phyloP scores from a whole-genome alignment of 1,140 invertebrate genomes.

The Drosophila truncata region DNA sequence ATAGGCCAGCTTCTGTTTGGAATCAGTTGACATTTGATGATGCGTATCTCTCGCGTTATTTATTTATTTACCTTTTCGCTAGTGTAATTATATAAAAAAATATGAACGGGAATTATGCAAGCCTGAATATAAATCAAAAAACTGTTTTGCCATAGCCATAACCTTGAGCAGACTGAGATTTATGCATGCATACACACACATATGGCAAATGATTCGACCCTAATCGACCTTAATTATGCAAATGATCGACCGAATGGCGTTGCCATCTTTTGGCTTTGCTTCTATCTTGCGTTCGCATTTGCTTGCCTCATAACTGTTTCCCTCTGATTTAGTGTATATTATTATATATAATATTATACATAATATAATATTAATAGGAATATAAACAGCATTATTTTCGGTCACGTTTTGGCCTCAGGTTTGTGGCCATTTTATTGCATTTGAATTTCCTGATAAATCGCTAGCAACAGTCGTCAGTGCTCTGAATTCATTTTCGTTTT shows the following conservation, averaged over 20 bases:
- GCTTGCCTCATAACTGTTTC: slow-evolving; percentile 64
- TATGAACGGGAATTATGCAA: slow-evolving; percentile 58
- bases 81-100: slow-evolving; percentile 47
- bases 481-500: slow-evolving; percentile 35
- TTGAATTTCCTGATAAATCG: slow-evolving; percentile 36
- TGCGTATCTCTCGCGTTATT: slow-evolving; percentile 25
- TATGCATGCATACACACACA: slow-evolving; percentile 30
- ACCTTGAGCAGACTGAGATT: slow-evolving; percentile 70
- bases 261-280: slow-evolving; percentile 30
- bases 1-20: slow-evolving; percentile 43
- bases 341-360: too few relatives aligned
- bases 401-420: slow-evolving; percentile 19
- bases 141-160: slow-evolving; percentile 68
- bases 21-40: slow-evolving; percentile 53
- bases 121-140: slow-evolving; percentile 54
- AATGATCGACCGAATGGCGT: slow-evolving; percentile 48
- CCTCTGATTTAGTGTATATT: slow-evolving; percentile 26
- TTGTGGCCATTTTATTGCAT: slow-evolving; percentile 3
- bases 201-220: slow-evolving; percentile 61
- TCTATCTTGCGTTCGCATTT: slow-evolving; percentile 15
- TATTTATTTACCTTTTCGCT: slow-evolving; percentile 8
- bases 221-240: slow-evolving; percentile 82
- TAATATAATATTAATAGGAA: slow-evolving; percentile 43
- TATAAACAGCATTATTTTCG: slow-evolving; percentile 17
- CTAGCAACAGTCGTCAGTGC: slow-evolving; percentile 13